Base-by-base conservation (phyloP, 1,140 invertebrate species). In the Hestina assimilis region DNA sequence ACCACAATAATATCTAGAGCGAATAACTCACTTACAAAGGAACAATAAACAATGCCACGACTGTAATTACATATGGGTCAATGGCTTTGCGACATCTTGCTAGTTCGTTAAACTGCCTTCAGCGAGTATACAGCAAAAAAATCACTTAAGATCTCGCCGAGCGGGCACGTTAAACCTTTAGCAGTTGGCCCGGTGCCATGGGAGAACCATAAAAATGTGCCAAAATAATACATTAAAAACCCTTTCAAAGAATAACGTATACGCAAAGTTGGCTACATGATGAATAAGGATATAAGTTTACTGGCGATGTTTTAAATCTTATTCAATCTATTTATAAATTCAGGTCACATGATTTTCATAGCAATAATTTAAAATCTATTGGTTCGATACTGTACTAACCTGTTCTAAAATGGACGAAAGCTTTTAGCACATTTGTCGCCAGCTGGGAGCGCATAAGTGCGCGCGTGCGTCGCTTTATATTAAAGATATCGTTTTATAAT, bases 181-280 rank as follows among this genome's bases (percentile, higher is more conserved):
- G 69, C 57, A 46, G 69, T 63, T 86, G 83, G 83, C 80, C 66
- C 54, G 9, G 21, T 47, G 79, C 80, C 83, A 86, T 66, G 31
- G 33, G 46, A 43, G 50, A 64, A 63, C 48, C 70, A 67, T 77
- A 75, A 75, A 72, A 72, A 72, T 72, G 71, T 78, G 75, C 77
- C 74, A 80, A 79, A 82, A 79, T 79, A 83, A 81, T 75, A 75
- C 74, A 81, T 83, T 82, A 75, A 79, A 85, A 79, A 70, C 63
- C 66, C 53, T 76, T 79, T 72, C 48, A 60, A 47, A 62, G 65
- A 72, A 67, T 77, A 75, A 72, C 66, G 61, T 74, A 79, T 67
- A 71, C 26, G 50, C 50, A 52, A 52, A 52, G n/a, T 52, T 52
- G 7, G 15, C 24, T 52, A 24, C 15, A 26, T 41, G 35, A 35